Evolutionary conservation across 2,797 vertebrate genomes (phyloP), one percentile per base, ranked within the genome.

Genomic region (Paedocypris micromegethes): DNA sequence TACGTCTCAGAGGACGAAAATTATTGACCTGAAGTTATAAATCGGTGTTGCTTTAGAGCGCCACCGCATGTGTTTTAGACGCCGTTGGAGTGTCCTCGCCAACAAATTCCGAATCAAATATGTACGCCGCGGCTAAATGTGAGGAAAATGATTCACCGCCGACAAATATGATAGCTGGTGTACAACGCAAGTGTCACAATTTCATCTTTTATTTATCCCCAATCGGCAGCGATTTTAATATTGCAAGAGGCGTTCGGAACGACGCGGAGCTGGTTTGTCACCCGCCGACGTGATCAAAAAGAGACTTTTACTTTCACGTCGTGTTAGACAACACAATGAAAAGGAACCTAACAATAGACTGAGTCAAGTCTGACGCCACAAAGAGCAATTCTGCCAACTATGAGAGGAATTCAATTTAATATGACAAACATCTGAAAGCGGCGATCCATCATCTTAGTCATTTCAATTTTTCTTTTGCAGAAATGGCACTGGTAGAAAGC

Each of bases 361-460:
- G 64, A 64, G 61, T 70, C 70, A 66, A 39, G 53, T 23, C 53
- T 46, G 66, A 58, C 8, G 51, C 52, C 47, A 66, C 55, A 72
- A 70, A 75, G 51, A 72, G 53, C 48, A 72, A 66, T 72, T 73
- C 66, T 70, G 66, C 68, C 76, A 64, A 66, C 64, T 66, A 74
- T 72, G 66, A 78, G 68, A 68, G 72, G 51, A 75, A 75, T 77
- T 75, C 64, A 78, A 76, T 81, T 78, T 79, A 58, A 76, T 62
- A 51, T 73, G 74, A 79, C 77, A 79, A 79, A 76, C 73, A 75
- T 76, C 64, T 72, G 61, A 70, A 75, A 70, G 58, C 62, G 75
- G 70, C 62, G 66, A 79, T 79, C 76, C 72, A 79, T 79, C 80
- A 79, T 76, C 58, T 71, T 51, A 68, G 70, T 76, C 74, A 73